Conservation (phyloP, 2,888 invertebrate species). For the Chironomus tentans region DNA sequence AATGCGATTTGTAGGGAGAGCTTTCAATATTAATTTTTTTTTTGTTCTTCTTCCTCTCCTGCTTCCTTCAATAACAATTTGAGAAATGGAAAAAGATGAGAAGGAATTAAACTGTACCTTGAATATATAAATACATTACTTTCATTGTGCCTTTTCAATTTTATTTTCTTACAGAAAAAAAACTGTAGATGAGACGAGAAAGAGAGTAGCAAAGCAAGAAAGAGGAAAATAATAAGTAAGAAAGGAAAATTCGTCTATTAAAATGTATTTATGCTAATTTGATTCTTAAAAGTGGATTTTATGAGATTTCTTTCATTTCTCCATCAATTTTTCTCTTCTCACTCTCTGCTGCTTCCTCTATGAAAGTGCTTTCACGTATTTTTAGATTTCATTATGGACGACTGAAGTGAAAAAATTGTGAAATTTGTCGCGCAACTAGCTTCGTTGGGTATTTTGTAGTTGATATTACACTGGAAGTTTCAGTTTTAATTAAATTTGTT, state of each 20-base stretch:
- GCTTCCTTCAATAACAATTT: background rate
- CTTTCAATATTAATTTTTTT: slow-evolving; percentile 22
- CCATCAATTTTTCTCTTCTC: background rate
- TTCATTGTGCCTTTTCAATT: background rate
- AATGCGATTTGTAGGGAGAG: slow-evolving; percentile 12
- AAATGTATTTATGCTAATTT: slow-evolving; percentile 27
- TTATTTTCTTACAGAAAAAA: background rate
- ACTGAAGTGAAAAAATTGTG: background rate
- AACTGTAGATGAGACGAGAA: background rate
- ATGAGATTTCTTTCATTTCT: slow-evolving; percentile 7
- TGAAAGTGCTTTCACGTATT: background rate
- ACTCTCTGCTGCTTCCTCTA: background rate
- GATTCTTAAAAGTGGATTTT: slow-evolving; percentile 24
- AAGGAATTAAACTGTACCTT: slow-evolving; percentile 17
- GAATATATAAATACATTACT: slow-evolving; percentile 19
- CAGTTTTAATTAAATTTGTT: too few species aligned
- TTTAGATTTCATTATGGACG: slow-evolving; percentile 3
- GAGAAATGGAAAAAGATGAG: slow-evolving; percentile 9
- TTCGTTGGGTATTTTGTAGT: background rate
- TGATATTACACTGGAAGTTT: too few species aligned
- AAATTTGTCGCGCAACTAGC: background rate
- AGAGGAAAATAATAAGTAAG: background rate
- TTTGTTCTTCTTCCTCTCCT: background rate
- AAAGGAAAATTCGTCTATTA: slow-evolving; percentile 23
- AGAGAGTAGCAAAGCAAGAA: background rate